phyloP scores from a whole-genome alignment of 2,113 vertebrate species.

The Fregetta grallaria region DNA sequence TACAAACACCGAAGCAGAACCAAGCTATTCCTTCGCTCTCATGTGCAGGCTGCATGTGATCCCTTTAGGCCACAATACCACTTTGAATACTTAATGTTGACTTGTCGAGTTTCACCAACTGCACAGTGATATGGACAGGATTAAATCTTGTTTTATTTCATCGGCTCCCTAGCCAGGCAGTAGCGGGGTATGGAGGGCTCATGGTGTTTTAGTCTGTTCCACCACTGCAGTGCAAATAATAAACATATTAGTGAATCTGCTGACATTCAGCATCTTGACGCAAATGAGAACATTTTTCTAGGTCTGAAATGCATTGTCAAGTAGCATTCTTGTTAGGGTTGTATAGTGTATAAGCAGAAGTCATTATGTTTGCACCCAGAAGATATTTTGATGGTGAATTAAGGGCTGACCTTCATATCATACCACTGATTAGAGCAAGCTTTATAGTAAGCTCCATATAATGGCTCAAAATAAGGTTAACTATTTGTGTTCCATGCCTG shows the following conservation, averaged over 20 bases:
- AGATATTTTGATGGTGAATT: constrained; percentile 51
- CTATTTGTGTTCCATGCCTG: not conserved
- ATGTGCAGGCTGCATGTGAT: constrained; percentile 12
- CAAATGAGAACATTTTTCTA: constrained; percentile 2
- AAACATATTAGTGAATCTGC: constrained; percentile 25
- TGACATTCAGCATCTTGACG: not conserved
- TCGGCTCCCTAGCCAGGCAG: not conserved
- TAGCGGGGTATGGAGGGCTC: not conserved
- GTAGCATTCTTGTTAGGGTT: constrained; percentile 26
- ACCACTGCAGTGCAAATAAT: not conserved
- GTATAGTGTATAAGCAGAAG: constrained; percentile 7
- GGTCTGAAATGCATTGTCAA: constrained; percentile 36
- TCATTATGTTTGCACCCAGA: constrained; percentile 33
- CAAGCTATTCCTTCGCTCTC: not conserved
- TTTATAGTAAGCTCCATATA: constrained; percentile 4
- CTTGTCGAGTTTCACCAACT: constrained; percentile 20
- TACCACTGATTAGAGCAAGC: constrained; percentile 37
- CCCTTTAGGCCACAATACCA: not conserved
- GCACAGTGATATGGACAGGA: not conserved
- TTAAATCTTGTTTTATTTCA: constrained; percentile 25
- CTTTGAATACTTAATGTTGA: constrained; percentile 55
- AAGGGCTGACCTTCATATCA: constrained; percentile 40
- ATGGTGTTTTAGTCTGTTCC: not conserved
- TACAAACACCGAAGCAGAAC: constrained; percentile 54
- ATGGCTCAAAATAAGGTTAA: constrained; percentile 38